Evolutionary conservation across 2,797 vertebrate genomes (phyloP).

Genomic region (Chelon labrosus): DNA sequence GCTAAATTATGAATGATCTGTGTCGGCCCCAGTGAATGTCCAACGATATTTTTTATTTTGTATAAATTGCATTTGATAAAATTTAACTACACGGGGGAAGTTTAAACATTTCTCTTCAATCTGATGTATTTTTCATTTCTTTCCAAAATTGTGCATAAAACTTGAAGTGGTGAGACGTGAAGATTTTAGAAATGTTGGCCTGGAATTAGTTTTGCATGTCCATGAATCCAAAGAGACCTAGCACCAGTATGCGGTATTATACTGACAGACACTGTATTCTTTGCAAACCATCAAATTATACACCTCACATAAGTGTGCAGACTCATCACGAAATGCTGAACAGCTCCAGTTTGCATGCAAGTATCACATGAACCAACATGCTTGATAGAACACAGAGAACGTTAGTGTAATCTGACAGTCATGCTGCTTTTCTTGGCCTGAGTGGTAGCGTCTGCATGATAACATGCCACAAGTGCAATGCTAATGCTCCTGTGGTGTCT

Average conservation of each 20-base stretch:
- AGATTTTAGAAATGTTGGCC: neutral
- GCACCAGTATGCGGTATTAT: neutral
- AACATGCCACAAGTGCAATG: too few species aligned
- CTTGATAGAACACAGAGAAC: constrained; percentile 17
- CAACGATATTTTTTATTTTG: constrained; percentile 1
- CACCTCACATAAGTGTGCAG: constrained; percentile 33
- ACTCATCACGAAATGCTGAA: constrained; percentile 39
- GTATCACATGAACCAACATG: constrained; percentile 10
- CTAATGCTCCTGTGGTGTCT: too few species aligned
- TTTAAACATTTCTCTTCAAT: neutral
- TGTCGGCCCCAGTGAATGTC: constrained; percentile 15
- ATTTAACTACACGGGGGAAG: neutral
- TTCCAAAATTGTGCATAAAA: neutral
- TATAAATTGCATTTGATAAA: constrained; percentile 10
- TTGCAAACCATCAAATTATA: constrained; percentile 19
- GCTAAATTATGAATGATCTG: constrained; percentile 65
- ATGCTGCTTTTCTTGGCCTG: too few species aligned
- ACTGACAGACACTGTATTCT: constrained; percentile 6
- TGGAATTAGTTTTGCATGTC: constrained; percentile 5
- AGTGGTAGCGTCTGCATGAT: too few species aligned
- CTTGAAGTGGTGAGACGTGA: neutral
- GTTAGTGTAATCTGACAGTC: too few species aligned
- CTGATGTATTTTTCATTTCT: neutral
- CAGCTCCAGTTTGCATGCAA: constrained; percentile 40
- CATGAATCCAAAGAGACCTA: neutral